Evolutionary conservation across 1,140 invertebrate genomes (phyloP).

Genomic region (Bactericera cockerelli): DNA sequence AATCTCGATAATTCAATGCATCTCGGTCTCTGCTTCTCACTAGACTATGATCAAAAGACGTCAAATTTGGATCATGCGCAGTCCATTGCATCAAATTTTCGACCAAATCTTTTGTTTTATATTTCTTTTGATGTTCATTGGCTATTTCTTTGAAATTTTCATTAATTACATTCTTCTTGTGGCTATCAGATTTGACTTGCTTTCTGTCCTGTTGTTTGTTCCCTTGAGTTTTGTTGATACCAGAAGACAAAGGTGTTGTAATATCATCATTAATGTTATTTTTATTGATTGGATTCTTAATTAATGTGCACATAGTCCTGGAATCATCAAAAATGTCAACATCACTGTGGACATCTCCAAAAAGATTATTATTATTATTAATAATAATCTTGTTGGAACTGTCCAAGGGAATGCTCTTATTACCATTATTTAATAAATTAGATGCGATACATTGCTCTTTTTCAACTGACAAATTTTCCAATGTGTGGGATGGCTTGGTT

Average conservation of each 20-base stretch:
- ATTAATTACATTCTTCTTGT: not conserved
- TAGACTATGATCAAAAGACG: not conserved
- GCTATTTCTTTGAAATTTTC: not conserved
- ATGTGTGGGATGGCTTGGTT: not conserved
- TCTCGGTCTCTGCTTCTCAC: not conserved
- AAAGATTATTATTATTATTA: too few species aligned
- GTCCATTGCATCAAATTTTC: not conserved
- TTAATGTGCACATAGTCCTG: not conserved
- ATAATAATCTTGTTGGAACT: too few species aligned
- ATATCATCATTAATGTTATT: not conserved
- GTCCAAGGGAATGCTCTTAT: not conserved
- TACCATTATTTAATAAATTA: not conserved
- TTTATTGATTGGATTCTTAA: not conserved
- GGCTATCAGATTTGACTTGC: too few species aligned
- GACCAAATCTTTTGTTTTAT: not conserved
- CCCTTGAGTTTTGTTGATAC: too few species aligned
- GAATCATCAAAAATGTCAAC: conserved; percentile 3
- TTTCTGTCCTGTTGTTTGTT: too few species aligned
- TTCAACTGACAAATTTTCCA: not conserved
- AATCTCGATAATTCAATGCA: not conserved
- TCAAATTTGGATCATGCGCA: not conserved
- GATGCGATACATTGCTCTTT: too few species aligned
- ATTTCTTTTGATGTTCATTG: not conserved
- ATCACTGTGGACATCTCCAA: not conserved
- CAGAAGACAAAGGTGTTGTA: too few species aligned